phyloP scores from a whole-genome alignment of 2,888 invertebrate species.

The Odontothrips loti region DNA sequence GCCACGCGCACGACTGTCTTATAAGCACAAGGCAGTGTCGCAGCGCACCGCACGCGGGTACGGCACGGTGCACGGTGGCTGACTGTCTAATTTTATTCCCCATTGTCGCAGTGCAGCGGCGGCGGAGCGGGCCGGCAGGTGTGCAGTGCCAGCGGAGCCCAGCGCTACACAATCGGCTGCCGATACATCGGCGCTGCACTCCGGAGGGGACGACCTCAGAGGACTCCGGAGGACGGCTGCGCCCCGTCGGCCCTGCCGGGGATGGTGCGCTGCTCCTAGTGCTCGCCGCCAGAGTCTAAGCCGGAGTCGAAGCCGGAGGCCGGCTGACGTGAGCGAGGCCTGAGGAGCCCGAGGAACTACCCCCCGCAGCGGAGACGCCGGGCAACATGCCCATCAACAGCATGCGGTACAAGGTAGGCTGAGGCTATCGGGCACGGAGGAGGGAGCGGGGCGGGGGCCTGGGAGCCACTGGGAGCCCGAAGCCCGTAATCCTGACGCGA shows the following conservation, averaged over 20 bases:
- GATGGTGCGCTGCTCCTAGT: not conserved
- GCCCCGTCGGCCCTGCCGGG: not conserved
- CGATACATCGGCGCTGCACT: too few relatives aligned
- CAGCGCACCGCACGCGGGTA: not conserved
- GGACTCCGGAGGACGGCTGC: not conserved
- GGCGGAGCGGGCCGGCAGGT: not conserved
- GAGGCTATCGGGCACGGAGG: not conserved
- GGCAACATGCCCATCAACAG: slow-evolving; percentile 16
- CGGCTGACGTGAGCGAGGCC: too few relatives aligned
- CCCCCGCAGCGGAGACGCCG: not conserved
- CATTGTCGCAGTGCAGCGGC: not conserved
- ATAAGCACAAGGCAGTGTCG: not conserved
- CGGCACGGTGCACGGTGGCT: not conserved
- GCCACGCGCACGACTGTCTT: not conserved
- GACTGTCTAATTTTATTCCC: not conserved
- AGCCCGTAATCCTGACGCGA: too few relatives aligned
- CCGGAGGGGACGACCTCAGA: not conserved
- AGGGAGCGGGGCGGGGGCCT: too few relatives aligned
- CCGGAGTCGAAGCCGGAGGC: not conserved
- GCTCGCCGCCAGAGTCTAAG: not conserved
- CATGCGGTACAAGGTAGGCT: slow-evolving; percentile 7
- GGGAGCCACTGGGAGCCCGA: too few relatives aligned
- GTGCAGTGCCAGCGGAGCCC: not conserved
- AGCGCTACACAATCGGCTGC: too few relatives aligned
- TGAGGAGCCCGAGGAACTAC: not conserved